Base-by-base conservation (phyloP, 2,888 invertebrate genomes). In the Drosophila monieri region DNA sequence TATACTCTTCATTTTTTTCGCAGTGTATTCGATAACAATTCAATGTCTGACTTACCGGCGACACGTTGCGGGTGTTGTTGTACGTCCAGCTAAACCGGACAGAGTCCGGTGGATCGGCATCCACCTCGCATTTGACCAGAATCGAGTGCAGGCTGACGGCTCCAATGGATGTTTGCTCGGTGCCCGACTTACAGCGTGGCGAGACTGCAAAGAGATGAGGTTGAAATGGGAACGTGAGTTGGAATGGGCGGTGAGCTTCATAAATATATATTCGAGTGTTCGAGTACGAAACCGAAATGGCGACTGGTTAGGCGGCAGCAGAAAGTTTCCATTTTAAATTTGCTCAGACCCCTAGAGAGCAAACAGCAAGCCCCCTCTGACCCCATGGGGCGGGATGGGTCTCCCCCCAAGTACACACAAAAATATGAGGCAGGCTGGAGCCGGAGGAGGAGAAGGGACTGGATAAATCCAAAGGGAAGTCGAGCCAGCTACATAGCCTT, bases 31-130 rank as follows among this genome's bases (percentile, higher is more conserved):
- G 18, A 3, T 32, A 21, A 43, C 43, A 43, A 8, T n/a, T 30
- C 3, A 10, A 44, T 1, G 5, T 3, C 37, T 43, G 58, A 89
- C 92, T 91, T 89, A 96, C 94, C 65, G 96, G 95, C 65, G 95
- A 92, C 54, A 96, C 96, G 89, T 95, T 95, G 74, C 94, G 94
- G 32, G 95, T 95, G 27, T 95, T 95, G 90, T 96, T 96, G 90
- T 95, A 96, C 10, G 96, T 96, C 97, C 97, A 97, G 77, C 95
- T 96, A 90, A 96, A 97, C 80, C 95, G 93, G 37, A 95, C 92
- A 0, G 94, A 93, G 56, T 94, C 94, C 15, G 94, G 93, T 0
- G 96, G 95, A 47, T 96, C 94, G 0, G 97, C 95, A 72, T 96
- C 95, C 54, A 97, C 96, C 72, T 96, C 95, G 89, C 97, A 97